Base-by-base conservation (phyloP, 2,797 vertebrate genomes). In the Bufotes viridis region DNA sequence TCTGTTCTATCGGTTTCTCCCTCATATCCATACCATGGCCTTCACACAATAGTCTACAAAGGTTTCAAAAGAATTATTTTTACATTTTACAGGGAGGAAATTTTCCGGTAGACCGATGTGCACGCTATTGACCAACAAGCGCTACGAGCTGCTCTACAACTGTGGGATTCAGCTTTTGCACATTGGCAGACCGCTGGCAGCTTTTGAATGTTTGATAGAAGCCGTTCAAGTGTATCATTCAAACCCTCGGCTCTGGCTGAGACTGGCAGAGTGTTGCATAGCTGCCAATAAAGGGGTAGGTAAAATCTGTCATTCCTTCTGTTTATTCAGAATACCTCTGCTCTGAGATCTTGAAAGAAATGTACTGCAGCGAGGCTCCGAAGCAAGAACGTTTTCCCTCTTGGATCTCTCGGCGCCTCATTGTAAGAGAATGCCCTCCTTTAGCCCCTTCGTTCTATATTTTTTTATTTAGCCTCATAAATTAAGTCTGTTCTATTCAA, bases 161-260 rank as follows among this genome's bases (percentile, higher is more conserved):
- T 99, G 97, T 76, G 98, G 98, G 0, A 98, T 99, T 88, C 98
- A 99, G 94, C 96, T 99, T 75, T 93, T 99, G 86, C 97, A 99
- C 90, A 96, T 99, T 0, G 97, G 97, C 79, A 93, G 98, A 86
- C 98, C 98, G 0, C 94, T 99, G 57, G 98, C 98, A 14, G 98
- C 97, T 1, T 99, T 99, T 0, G 98, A 99, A 90, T 99, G 98
- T 93, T 94, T 99, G 90, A 97, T 98, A 92, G 98, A 99, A 92
- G 97, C 98, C 0, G 98, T 99, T 84, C 98, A 99, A 92, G 97
- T 99, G 63, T 98, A 99, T 91, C 98, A 99, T 86, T 97, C 98
- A 7, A 99, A 99, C 88, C 96, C 98, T n/a, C 97, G 98, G 13
- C 96, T 99, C 34, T 99, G 98, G 98, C 93, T 99, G 34, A 93